Evolutionary conservation across 2,888 invertebrate species (phyloP).

Genomic region (Drosophila glabriapex): DNA sequence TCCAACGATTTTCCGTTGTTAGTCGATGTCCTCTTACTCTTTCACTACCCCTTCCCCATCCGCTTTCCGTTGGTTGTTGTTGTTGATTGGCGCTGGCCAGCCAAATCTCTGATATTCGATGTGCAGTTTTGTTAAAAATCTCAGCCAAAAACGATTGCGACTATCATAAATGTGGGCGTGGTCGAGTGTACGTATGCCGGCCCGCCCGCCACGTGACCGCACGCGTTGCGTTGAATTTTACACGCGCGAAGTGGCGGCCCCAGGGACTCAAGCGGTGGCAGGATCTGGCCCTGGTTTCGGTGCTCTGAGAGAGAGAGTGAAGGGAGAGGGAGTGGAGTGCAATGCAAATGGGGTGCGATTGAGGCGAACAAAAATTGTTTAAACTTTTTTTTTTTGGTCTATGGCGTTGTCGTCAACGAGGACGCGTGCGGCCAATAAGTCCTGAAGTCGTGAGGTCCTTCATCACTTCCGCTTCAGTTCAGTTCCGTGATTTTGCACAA

Average conservation of each 20-base stretch:
- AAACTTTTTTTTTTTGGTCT: conserved; percentile 49
- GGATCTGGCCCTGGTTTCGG: conserved; percentile 22
- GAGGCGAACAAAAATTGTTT: conserved; percentile 58
- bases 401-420: conserved; percentile 28
- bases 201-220: conserved; percentile 72
- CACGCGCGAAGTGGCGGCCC: conserved; percentile 66
- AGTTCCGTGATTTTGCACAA: conserved; percentile 83
- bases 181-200: conserved; percentile 4
- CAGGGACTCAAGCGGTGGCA: conserved; percentile 46
- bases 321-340: conserved; percentile 5
- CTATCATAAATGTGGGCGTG: conserved; percentile 78
- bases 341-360: conserved; percentile 67
- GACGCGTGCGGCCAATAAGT: conserved; percentile 84
- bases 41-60: neutral
- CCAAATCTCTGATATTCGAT: conserved; percentile 46
- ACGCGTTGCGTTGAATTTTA: conserved; percentile 78
- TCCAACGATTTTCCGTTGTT: conserved; percentile 69
- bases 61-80: conserved; percentile 3
- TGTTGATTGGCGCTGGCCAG: conserved; percentile 55
- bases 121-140: conserved; percentile 60
- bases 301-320: conserved; percentile 6
- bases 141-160: conserved; percentile 61
- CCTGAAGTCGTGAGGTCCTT: conserved; percentile 75
- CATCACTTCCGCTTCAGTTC: conserved; percentile 84
- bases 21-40: conserved; percentile 24